These are phyloP conservation scores for Phalacrocorax pelagicus DNA, from an alignment of 2,113 vertebrate species.

Conservation along the genomic window DNA sequence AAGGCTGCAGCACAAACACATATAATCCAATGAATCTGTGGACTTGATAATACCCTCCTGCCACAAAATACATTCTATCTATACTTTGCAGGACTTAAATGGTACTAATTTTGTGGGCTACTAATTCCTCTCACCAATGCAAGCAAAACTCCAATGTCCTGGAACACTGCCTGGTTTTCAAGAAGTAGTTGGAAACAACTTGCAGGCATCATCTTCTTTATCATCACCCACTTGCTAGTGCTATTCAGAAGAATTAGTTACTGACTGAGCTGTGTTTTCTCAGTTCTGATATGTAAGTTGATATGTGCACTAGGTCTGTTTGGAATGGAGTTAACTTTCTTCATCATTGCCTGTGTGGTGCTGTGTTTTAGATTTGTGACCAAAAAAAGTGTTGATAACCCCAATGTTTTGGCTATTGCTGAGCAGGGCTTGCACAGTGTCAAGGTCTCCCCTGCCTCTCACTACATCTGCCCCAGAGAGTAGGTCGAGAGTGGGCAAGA, in stretches of 20 bases:
- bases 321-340: background rate
- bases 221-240: background rate
- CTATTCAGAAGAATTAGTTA: background rate
- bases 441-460: background rate
- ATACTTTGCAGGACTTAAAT: background rate
- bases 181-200: background rate
- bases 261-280: background rate
- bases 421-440: background rate
- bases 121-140: background rate
- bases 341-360: background rate
- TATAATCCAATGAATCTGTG: no score
- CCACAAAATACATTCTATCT: background rate
- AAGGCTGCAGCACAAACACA: background rate
- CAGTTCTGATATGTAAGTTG: background rate
- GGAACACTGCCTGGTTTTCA: background rate
- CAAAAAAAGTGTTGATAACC: background rate
- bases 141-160: background rate
- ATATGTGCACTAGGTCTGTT: no score
- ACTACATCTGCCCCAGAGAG: background rate
- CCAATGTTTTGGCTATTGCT: background rate
- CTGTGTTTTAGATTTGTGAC: background rate
- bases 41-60: background rate
- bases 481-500: background rate
- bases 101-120: background rate
- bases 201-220: background rate